Conservation (phyloP, 2,113 vertebrate species). For the Chlamydotis undulata region DNA sequence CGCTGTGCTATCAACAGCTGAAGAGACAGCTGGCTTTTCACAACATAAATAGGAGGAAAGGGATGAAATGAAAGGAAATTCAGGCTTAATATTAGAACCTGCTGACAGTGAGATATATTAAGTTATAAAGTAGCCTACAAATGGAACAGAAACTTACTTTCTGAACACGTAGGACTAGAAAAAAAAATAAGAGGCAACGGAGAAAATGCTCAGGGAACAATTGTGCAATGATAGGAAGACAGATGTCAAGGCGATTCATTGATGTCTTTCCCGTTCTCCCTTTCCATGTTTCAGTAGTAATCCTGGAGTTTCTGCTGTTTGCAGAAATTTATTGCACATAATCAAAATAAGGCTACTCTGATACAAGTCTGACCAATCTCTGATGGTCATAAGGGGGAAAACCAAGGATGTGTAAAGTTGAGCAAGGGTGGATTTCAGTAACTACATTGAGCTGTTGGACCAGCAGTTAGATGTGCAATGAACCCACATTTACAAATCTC, state of each 20-base stretch:
- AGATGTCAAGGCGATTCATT: not conserved
- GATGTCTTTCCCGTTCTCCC: not conserved
- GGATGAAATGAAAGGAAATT: not conserved
- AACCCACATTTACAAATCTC: not conserved
- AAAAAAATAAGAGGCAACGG: not conserved
- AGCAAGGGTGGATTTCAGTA: not conserved
- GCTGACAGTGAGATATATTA: not conserved
- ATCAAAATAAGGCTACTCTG: not conserved
- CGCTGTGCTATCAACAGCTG: not conserved
- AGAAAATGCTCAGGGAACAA: not conserved
- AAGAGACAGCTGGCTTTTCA: not conserved
- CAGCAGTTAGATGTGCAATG: rapidly evolving
- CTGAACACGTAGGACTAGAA: not conserved
- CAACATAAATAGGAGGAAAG: not conserved
- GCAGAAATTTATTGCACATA: not conserved
- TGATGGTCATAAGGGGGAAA: not conserved
- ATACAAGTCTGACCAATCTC: not conserved
- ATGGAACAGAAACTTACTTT: not conserved
- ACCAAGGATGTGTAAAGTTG: not conserved
- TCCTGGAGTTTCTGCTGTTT: not conserved
- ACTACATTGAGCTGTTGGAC: not conserved
- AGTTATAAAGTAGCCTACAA: not conserved
- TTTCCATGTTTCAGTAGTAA: not conserved
- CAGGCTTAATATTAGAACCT: constrained; percentile 3
- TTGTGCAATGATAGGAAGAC: not conserved